Base-by-base conservation (phyloP, 2,113 vertebrate species). In the Condylura cristata region DNA sequence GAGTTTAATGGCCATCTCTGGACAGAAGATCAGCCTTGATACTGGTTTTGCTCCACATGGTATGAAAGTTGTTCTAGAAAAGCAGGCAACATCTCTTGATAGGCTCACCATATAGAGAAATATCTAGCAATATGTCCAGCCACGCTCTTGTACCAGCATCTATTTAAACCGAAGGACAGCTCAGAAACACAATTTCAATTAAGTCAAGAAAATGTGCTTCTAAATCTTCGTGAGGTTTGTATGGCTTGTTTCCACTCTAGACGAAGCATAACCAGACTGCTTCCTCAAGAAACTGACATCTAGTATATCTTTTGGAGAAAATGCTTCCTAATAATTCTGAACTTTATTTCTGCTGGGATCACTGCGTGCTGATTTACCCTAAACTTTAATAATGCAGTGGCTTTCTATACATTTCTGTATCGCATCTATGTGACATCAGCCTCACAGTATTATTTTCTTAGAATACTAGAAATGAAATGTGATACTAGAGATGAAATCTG, bases 1-100 rank as follows among this genome's bases (percentile, higher is more conserved):
- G 96, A 80, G 39, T 94, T 97, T 97, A 93, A 96, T 95, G 79
- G 75, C 70, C 20, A 26, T 63, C 70, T 79, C 74, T 91, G 89
- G 92, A 88, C 93, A 95, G 48, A 86, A 91, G 89, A 95, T 91
- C 70, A 86, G 28, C 86, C 28, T 90, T 56, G 28, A 61, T 94
- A n/a, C 39, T 79, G 6, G 44, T 87, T 86, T 70, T 85, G 18
- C 26, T 63, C n/a, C 84, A 74, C 48, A 13, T 48, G 83, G 44
- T 90, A 20, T 74, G 65, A 85, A 86, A 4, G 39, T 61, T 74
- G 32, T 79, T 70, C 78, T 93, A 95, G 78, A 95, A 92, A 92
- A 91, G 37, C 56, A 94, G 53, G 12, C 34, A 89, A 39, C 37
- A 66, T 63, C 22, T 63, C 87, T 71, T 39, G n/a, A 24, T 37